Conservation (phyloP, 2,113 vertebrate species). For the Chitala chitala region DNA sequence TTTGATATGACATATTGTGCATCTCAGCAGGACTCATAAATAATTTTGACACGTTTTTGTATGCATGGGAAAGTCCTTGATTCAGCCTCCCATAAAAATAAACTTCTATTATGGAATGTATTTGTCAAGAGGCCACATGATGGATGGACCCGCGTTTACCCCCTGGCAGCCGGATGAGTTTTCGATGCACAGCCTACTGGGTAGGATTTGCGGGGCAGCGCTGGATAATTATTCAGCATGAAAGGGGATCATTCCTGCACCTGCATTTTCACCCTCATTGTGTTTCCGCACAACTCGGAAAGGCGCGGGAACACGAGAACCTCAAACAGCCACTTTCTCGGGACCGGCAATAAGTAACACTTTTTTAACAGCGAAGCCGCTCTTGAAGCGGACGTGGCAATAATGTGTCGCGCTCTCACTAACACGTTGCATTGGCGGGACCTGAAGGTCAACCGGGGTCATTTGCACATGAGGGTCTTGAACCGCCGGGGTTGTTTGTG, state of each 20-base stretch:
- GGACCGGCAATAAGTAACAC: too few relatives aligned
- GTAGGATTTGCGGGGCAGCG: slow-evolving; percentile 81
- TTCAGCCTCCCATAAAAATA: slow-evolving; percentile 99
- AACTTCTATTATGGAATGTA: slow-evolving; percentile 99
- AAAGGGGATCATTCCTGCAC: slow-evolving; percentile 86
- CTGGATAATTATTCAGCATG: slow-evolving; percentile 94
- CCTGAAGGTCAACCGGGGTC: not conserved
- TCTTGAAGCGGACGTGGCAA: not conserved
- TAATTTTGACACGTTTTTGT: slow-evolving; percentile 99
- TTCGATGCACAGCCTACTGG: slow-evolving; percentile 87
- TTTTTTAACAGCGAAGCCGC: too few relatives aligned
- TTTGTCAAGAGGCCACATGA: slow-evolving; percentile 99
- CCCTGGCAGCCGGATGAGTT: slow-evolving; percentile 97
- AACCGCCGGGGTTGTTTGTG: not conserved
- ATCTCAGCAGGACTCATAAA: slow-evolving; percentile 99
- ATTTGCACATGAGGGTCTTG: not conserved
- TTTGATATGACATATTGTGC: slow-evolving; percentile 99
- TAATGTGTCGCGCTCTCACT: not conserved
- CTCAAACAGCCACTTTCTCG: not conserved
- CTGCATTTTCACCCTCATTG: slow-evolving; percentile 87
- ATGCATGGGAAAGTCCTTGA: slow-evolving; percentile 99
- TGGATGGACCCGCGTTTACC: slow-evolving; percentile 98
- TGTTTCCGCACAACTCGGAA: slow-evolving; percentile 55
- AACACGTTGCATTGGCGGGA: too few relatives aligned
- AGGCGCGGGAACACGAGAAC: not conserved